Percentiles rank a stretch among this genome's conserved stretches.
Evolutionary conservation across 2,113 vertebrate species (phyloP).

Genomic region (Delphinus delphis): DNA sequence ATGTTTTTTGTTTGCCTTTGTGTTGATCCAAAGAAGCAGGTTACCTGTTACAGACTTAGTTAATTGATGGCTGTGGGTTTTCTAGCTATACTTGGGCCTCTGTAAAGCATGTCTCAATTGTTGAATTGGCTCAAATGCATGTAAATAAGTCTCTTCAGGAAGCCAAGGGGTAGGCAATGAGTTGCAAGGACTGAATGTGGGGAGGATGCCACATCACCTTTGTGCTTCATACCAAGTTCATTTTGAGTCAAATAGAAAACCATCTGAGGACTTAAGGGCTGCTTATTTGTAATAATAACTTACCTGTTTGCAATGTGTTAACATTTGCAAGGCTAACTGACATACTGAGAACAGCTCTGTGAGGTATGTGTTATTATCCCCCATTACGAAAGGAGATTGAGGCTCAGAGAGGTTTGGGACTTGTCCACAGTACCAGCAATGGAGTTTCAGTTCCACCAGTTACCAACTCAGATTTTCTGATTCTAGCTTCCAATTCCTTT

Average conservation of each 20-base stretch:
- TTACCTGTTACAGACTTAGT: neutral
- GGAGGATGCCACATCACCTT: neutral
- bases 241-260: slow-evolving; percentile 23
- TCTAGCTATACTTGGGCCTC: neutral
- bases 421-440: neutral
- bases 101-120: neutral
- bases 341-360: neutral
- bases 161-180: neutral
- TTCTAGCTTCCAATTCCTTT: neutral
- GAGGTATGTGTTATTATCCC: neutral
- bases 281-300: neutral
- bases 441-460: neutral
- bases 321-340: neutral
- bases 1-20: neutral
- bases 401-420: neutral
- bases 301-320: neutral
- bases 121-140: neutral
- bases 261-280: neutral
- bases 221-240: neutral
- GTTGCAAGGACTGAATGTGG: neutral
- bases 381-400: neutral
- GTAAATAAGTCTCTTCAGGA: neutral
- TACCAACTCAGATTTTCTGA: neutral
- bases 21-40: slow-evolving; percentile 45
- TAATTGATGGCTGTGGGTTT: neutral